Evolutionary conservation across 2,888 invertebrate genomes (phyloP), one percentile per base, ranked within the genome.

Genomic region (Drosophila cognata): DNA sequence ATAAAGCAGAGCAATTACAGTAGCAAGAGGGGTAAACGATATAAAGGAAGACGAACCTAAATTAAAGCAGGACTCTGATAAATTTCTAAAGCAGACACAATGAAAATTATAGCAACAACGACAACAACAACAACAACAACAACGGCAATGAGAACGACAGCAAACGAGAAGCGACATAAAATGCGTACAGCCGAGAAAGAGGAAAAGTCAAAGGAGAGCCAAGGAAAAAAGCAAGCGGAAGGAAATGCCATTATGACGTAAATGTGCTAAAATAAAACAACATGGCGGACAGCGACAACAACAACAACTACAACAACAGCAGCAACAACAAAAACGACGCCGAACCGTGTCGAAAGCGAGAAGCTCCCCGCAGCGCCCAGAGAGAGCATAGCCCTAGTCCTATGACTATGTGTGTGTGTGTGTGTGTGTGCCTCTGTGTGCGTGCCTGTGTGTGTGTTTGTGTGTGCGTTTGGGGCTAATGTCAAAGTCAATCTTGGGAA

Each of bases 401-500:
- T 16, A 35, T 25, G 60, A 33, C 41, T 51, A 5, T 62, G 21
- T 46, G 21, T 25, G 7, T 46, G 13, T 41, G 10, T 41, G 41
- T 63, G 51, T 61, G 35, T 69, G 63, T 72, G 72, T 67, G 55
- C 55, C 43, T 77, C 28, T 71, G 68, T 70, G 71, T 71, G 79
- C 66, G 72, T 82, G 38, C 2, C 16, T 38, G 38, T 18, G 35
- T 67, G 38, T 57, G 53, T 55, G 25, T 71, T 56, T 70, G 41
- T 71, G 69, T 70, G 71, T 71, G 79, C 71, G 72, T 83, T 81
- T 76, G 88, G 77, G 88, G 90, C 91, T 89, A 89, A 91, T 89
- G 91, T 85, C 91, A 89, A 91, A 89, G 87, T 89, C 87, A 87
- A 87, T 87, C 91, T 90, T 89, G 89, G 90, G 89, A 89, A 90